These are phyloP conservation scores for Aphrophora alni DNA, from an alignment of 2,888 invertebrate species.

Conservation along the genomic window DNA sequence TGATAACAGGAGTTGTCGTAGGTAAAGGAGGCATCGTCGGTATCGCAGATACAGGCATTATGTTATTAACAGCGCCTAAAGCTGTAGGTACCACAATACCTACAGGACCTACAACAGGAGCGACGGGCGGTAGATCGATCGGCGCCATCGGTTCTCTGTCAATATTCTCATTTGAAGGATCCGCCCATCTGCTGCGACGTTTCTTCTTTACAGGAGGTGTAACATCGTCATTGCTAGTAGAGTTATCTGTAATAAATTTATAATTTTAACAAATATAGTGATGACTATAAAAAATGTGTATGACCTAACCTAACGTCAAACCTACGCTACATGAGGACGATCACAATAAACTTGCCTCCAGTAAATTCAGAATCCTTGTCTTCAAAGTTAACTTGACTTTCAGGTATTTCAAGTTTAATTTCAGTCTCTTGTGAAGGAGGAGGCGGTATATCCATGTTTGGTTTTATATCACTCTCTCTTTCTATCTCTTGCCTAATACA, in stretches of 20 bases:
- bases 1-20: slow-evolving; percentile 44
- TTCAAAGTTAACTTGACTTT: no score
- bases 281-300: no score
- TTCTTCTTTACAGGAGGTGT: slow-evolving; percentile 26
- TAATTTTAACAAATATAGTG: no score
- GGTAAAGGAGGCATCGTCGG: slow-evolving; percentile 33
- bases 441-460: background rate
- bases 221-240: background rate
- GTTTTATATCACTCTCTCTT: no score
- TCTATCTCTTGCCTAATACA: background rate
- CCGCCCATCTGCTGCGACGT: slow-evolving; percentile 38
- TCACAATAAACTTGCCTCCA: no score
- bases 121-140: no score
- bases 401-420: no score
- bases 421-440: background rate
- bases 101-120: slow-evolving; percentile 16
- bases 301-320: no score
- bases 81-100: slow-evolving; percentile 32
- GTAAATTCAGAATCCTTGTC: no score
- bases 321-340: no score
- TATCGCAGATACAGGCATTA: background rate
- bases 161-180: slow-evolving; percentile 19
- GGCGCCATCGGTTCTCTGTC: slow-evolving; percentile 28
- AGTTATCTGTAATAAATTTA: background rate
- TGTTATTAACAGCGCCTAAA: slow-evolving; percentile 20